phyloP scores from a whole-genome alignment of 1,140 invertebrate species.

The Neomicropteryx cornuta region DNA sequence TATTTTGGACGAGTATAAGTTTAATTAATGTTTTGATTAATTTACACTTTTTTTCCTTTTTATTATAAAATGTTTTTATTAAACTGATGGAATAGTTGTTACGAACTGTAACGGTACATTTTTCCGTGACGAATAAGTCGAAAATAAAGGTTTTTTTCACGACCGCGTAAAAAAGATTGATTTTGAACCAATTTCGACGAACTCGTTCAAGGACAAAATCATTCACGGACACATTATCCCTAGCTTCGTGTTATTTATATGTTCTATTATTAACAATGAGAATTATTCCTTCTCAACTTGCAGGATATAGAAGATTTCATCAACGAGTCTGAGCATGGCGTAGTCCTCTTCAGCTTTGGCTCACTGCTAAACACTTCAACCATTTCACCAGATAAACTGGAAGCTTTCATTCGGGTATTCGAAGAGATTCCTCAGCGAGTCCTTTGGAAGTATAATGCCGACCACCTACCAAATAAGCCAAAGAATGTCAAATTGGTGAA shows the following conservation, averaged over 20 bases:
- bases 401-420: slow-evolving; percentile 38
- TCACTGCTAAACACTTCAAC: slow-evolving; percentile 43
- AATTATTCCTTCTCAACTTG: slow-evolving; percentile 18
- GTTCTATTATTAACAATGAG: neutral
- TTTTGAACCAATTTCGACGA: too few relatives aligned
- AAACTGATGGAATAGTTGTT: too few relatives aligned
- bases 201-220: too few relatives aligned
- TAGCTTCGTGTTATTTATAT: slow-evolving; percentile 1
- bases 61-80: too few relatives aligned
- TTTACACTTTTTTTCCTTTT: too few relatives aligned
- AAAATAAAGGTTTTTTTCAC: too few relatives aligned
- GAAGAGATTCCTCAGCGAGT: slow-evolving; percentile 42
- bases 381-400: slow-evolving; percentile 31
- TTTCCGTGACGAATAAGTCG: too few relatives aligned
- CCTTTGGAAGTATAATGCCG: slow-evolving; percentile 57
- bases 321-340: slow-evolving; percentile 49
- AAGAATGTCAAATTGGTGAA: slow-evolving; percentile 43
- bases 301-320: slow-evolving; percentile 52
- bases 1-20: too few relatives aligned
- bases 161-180: too few relatives aligned
- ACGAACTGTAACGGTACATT: too few relatives aligned
- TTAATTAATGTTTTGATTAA: too few relatives aligned
- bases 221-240: too few relatives aligned
- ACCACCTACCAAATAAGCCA: slow-evolving; percentile 26
- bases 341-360: slow-evolving; percentile 54